These are phyloP conservation scores for Petrophora chlorosata DNA, from an alignment of 2,888 invertebrate genomes.

Conservation along the genomic window DNA sequence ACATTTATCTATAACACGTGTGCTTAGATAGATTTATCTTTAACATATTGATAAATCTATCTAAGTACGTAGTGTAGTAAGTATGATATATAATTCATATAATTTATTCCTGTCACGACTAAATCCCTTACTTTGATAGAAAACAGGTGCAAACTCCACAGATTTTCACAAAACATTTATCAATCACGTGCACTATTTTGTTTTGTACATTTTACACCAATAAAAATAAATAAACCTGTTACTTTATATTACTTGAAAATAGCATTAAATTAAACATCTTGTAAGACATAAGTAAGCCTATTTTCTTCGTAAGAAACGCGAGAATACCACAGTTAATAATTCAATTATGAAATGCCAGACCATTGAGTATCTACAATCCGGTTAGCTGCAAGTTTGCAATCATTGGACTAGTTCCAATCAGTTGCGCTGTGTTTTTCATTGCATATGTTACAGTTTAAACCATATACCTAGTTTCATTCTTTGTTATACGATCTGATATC, in stretches of 20 bases:
- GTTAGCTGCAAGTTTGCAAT: slow-evolving; percentile 2
- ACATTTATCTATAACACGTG: too few relatives aligned
- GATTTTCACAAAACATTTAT: slow-evolving; percentile 14
- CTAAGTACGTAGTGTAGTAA: too few relatives aligned
- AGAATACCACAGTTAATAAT: slow-evolving; percentile 11
- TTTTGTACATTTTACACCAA: too few relatives aligned
- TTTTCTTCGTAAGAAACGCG: slow-evolving; percentile 4
- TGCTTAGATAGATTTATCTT: slow-evolving; percentile 8
- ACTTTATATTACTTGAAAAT: too few relatives aligned
- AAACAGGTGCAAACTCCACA: slow-evolving; percentile 17
- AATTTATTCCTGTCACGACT: too few relatives aligned
- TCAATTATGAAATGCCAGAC: slow-evolving; percentile 19
- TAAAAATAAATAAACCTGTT: too few relatives aligned
- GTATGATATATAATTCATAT: too few relatives aligned
- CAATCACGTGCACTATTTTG: neutral
- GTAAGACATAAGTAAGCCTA: too few relatives aligned
- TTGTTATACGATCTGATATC: too few relatives aligned
- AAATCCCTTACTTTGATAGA: slow-evolving; percentile 16
- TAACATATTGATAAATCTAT: too few relatives aligned
- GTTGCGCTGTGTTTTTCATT: too few relatives aligned
- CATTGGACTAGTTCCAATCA: slow-evolving; percentile 8
- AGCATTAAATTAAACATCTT: too few relatives aligned
- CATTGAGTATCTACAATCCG: slow-evolving; percentile 2
- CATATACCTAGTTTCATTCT: neutral
- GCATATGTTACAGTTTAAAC: neutral